Percentiles rank a stretch among this genome's conserved stretches.
Conservation (phyloP, 2,797 vertebrate genomes). For the Notolabrus celidotus region DNA sequence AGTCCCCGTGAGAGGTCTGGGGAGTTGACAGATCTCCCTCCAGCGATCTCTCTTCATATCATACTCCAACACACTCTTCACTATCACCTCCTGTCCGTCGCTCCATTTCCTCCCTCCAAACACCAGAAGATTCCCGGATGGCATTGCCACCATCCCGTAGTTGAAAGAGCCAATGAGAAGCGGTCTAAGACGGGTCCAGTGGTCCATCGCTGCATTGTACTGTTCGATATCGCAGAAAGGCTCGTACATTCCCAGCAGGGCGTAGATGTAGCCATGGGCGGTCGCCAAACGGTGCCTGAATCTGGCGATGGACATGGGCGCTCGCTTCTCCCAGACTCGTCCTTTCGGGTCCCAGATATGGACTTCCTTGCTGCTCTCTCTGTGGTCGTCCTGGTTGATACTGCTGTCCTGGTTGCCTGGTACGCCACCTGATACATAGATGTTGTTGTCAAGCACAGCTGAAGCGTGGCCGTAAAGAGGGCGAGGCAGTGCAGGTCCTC, state of each 20-base stretch:
- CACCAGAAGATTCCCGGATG: conserved; percentile 87
- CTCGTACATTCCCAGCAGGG: conserved; percentile 93
- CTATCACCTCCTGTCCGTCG: conserved; percentile 88
- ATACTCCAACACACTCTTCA: conserved; percentile 91
- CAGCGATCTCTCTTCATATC: conserved; percentile 91
- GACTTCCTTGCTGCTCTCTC: conserved; percentile 87
- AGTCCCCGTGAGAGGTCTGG: conserved; percentile 89
- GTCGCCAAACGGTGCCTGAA: conserved; percentile 93
- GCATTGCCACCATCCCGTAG: conserved; percentile 89
- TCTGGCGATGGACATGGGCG: conserved; percentile 92
- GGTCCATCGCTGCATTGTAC: conserved; percentile 86
- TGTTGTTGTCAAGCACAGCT: conserved; percentile 79
- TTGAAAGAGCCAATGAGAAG: conserved; percentile 89
- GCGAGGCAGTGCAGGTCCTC: conserved; percentile 81
- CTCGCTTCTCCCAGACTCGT: conserved; percentile 85
- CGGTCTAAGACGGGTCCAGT: conserved; percentile 92
- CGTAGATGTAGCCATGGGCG: conserved; percentile 87
- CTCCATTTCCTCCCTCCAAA: conserved; percentile 95
- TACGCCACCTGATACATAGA: conserved; percentile 93
- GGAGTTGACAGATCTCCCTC: conserved; percentile 91
- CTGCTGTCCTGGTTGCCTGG: conserved; percentile 70
- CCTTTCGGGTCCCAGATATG: conserved; percentile 80
- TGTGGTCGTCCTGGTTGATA: conserved; percentile 69
- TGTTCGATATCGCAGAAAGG: conserved; percentile 95
- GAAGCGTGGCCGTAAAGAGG: conserved; percentile 91